Conservation (phyloP, 2,113 vertebrate species). For the Verasper variegatus region DNA sequence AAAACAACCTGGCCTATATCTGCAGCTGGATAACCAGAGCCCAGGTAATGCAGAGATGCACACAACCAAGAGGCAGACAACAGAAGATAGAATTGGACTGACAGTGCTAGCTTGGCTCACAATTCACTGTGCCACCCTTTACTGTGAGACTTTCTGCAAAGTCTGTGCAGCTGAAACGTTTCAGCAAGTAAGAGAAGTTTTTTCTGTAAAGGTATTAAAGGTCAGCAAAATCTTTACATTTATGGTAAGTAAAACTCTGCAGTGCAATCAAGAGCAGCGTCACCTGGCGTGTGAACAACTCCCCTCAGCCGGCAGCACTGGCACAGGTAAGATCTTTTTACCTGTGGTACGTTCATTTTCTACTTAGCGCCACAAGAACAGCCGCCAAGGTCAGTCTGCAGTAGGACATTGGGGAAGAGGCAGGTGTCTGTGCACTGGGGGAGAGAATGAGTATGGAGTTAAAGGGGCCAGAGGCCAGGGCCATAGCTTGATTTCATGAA, state of each 20-base stretch:
- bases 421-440: constrained; percentile 3
- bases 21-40: constrained; percentile 35
- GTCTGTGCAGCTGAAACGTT: constrained; percentile 10
- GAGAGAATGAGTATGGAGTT: constrained; percentile 26
- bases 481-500: constrained; percentile 59
- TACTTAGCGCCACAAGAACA: constrained; percentile 44
- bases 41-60: constrained; percentile 24
- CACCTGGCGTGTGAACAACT: constrained; percentile 25
- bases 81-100: constrained; percentile 50
- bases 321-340: too few relatives aligned
- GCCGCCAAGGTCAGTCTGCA: constrained; percentile 53
- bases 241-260: constrained; percentile 58
- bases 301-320: constrained; percentile 20
- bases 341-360: constrained; percentile 10
- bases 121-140: constrained; percentile 32
- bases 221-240: constrained; percentile 31
- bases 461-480: constrained; percentile 42
- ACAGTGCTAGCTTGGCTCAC: constrained; percentile 40
- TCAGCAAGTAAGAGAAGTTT: constrained; percentile 14
- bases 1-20: neutral
- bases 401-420: constrained; percentile 21
- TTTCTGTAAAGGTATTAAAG: constrained; percentile 3
- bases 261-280: constrained; percentile 38
- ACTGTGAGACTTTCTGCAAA: constrained; percentile 38
- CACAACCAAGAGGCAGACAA: constrained; percentile 19